These are phyloP conservation scores for Upupa epops DNA, from an alignment of 2,113 vertebrate genomes.

Conservation along the genomic window DNA sequence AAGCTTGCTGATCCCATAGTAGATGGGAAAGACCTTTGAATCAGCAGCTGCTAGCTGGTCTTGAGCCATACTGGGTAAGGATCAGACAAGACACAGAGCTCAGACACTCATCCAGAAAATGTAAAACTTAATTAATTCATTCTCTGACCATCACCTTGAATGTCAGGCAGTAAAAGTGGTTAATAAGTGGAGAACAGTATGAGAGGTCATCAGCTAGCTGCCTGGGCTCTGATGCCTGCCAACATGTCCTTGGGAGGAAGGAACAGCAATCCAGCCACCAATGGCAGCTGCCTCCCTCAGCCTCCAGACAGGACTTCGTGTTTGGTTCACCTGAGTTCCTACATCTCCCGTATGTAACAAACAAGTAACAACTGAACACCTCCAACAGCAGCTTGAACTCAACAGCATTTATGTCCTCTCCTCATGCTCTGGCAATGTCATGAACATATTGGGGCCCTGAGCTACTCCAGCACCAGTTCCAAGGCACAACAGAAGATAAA, in stretches of 20 bases:
- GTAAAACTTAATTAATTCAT: background rate
- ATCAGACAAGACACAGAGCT: background rate
- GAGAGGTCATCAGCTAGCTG: background rate
- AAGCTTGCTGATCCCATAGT: background rate
- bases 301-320: rapidly evolving
- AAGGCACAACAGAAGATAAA: background rate
- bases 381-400: background rate
- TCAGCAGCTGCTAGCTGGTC: constrained; percentile 10
- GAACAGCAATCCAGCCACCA: rapidly evolving
- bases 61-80: background rate
- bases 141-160: background rate
- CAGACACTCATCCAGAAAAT: background rate
- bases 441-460: background rate
- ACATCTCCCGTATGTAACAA: rapidly evolving
- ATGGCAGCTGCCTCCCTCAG: background rate
- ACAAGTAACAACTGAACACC: background rate
- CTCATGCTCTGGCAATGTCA: rapidly evolving
- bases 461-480: background rate
- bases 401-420: background rate
- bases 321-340: background rate
- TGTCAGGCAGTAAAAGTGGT: background rate
- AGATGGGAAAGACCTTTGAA: background rate
- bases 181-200: background rate
- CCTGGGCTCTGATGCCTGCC: background rate
- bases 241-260: background rate